phyloP scores from a whole-genome alignment of 2,797 vertebrate genomes.

The Cirrhinus mrigala region DNA sequence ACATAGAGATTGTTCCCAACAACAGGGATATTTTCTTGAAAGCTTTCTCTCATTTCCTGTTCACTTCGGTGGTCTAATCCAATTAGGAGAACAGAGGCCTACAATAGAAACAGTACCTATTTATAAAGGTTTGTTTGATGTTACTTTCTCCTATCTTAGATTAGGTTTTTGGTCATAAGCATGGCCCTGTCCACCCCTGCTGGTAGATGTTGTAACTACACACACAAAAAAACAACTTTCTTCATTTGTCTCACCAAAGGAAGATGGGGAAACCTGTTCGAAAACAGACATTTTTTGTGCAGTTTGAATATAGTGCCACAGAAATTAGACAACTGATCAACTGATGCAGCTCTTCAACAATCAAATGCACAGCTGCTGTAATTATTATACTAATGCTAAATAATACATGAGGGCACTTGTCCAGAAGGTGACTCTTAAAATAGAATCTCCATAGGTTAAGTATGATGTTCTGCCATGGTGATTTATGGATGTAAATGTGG shows the following conservation, averaged over 20 bases:
- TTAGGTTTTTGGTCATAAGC: not conserved
- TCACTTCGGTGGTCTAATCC: not conserved
- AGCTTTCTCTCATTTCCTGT: not conserved
- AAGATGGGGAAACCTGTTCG: not conserved
- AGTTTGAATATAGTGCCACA: not conserved
- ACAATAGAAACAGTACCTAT: not conserved
- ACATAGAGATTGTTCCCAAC: not conserved
- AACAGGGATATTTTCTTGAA: conserved; percentile 23
- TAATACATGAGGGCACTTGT: not conserved
- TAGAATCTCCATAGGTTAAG: conserved; percentile 6
- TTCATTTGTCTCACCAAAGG: not conserved
- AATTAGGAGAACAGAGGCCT: not conserved
- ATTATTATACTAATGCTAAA: not conserved
- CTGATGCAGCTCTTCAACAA: not conserved
- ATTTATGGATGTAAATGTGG: not conserved
- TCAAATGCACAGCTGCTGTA: not conserved
- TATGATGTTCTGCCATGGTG: conserved; percentile 28
- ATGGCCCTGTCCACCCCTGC: not conserved
- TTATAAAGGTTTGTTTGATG: not conserved
- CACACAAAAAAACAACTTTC: not conserved
- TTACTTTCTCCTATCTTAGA: not conserved
- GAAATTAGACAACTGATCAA: not conserved
- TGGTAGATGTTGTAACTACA: not conserved
- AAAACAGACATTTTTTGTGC: not conserved
- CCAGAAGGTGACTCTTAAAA: conserved; percentile 11